These are phyloP conservation scores for Corynorhinus townsendii DNA, from an alignment of 2,113 vertebrate species.

Conservation along the genomic window DNA sequence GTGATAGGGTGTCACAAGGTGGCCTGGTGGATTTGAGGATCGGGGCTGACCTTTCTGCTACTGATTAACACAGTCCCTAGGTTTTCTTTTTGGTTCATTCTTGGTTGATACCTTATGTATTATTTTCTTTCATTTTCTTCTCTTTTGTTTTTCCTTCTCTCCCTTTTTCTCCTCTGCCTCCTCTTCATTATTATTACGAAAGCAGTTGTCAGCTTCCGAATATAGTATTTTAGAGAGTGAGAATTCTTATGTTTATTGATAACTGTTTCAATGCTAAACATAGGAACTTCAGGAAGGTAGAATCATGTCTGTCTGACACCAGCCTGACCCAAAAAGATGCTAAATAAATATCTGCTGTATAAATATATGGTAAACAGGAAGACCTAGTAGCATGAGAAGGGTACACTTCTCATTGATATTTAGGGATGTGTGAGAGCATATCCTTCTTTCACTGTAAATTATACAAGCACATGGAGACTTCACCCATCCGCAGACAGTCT, in stretches of 20 bases:
- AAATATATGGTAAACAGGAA: background rate
- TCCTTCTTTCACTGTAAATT: background rate
- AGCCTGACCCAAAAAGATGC: background rate
- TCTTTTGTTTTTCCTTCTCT: background rate
- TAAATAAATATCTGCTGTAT: background rate
- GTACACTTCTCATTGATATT: background rate
- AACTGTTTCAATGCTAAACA: background rate
- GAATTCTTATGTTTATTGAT: background rate
- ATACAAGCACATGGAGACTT: background rate
- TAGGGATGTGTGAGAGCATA: background rate
- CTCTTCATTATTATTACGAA: background rate
- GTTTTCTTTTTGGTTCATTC: background rate
- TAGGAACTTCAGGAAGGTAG: background rate
- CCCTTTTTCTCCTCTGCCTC: background rate
- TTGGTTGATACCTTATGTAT: background rate
- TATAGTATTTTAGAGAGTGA: background rate
- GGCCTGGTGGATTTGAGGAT: accelerated
- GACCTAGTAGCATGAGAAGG: background rate
- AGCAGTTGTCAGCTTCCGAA: background rate
- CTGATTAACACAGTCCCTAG: too few species aligned
- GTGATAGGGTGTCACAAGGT: background rate
- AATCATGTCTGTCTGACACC: background rate
- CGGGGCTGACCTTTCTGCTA: background rate
- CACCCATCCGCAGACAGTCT: background rate
- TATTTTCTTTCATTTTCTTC: background rate